Evolutionary conservation across 30 jellyfish, hydroid and myxozoan species (phyloP).

Genomic region (Sanderia malayensis): DNA sequence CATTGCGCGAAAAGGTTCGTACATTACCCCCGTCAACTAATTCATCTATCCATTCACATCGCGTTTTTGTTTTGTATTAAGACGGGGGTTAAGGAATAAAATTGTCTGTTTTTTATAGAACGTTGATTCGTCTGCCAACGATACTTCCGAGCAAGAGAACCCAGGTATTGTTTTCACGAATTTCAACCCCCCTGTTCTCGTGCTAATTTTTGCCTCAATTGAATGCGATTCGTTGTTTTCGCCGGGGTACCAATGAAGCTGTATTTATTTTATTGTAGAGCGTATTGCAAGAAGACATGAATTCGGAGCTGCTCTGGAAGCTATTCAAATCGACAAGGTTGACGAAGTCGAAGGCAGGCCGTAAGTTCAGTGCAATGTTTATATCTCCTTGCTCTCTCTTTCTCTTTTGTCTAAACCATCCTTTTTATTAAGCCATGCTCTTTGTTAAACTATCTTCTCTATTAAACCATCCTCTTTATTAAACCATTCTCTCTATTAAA

Average conservation of each 20-base stretch:
- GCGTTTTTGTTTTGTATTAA: no score
- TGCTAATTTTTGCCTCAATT: not conserved
- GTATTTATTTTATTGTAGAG: no score
- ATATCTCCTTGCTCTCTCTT: no score
- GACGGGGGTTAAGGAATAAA: no score
- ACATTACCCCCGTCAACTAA: no score
- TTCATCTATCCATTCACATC: not conserved
- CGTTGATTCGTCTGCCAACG: not conserved
- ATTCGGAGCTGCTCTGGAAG: constrained; percentile 90
- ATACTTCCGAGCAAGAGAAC: constrained; percentile 18
- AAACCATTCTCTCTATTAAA: no score
- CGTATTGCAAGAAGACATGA: constrained; percentile 86
- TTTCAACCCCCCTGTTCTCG: not conserved
- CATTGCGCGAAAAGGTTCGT: constrained; percentile 55
- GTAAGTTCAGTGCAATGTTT: constrained; percentile 40
- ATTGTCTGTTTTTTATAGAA: not conserved
- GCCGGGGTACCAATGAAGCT: no score
- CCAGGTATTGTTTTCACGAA: constrained; percentile 26
- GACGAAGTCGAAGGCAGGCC: constrained; percentile 76
- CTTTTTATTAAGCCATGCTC: no score
- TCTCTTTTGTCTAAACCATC: no score
- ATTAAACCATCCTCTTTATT: no score
- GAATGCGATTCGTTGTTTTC: no score
- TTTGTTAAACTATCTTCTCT: no score
- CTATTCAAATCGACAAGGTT: constrained; percentile 76